phyloP scores from a whole-genome alignment of 2,113 vertebrate species.

The Larimichthys crocea region DNA sequence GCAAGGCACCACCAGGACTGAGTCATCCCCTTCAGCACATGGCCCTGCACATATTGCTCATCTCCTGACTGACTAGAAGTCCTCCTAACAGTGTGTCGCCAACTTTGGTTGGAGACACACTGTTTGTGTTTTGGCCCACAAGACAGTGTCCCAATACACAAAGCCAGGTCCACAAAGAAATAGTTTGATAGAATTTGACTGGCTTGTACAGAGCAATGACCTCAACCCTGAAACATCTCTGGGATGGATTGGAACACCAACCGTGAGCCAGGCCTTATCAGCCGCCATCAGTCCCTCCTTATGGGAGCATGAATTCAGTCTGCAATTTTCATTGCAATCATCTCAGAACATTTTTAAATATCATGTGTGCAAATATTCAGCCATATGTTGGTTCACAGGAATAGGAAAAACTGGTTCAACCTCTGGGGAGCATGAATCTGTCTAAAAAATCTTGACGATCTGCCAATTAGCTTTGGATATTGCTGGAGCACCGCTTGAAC shows the following conservation, averaged over 20 bases:
- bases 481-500: neutral
- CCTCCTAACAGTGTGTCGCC: neutral
- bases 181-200: neutral
- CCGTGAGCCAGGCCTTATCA: neutral
- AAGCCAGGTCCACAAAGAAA: neutral
- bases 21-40: neutral
- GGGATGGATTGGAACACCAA: neutral
- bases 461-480: neutral
- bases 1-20: neutral
- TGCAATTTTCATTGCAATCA: neutral
- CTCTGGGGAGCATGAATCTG: neutral
- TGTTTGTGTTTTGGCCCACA: neutral
- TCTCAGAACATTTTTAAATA: no score
- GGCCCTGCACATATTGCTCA: neutral
- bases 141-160: neutral
- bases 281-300: neutral
- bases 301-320: neutral
- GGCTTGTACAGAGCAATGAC: neutral
- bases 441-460: neutral
- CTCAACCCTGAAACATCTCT: neutral
- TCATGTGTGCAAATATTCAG: neutral
- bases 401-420: neutral
- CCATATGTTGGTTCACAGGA: neutral
- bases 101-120: neutral
- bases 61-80: slow-evolving; percentile 1